A percentile compares a stretch with the other conserved stretches of the same genome.
phyloP scores from a whole-genome alignment of 1,140 invertebrate genomes.

The Dinoponera quadriceps region DNA sequence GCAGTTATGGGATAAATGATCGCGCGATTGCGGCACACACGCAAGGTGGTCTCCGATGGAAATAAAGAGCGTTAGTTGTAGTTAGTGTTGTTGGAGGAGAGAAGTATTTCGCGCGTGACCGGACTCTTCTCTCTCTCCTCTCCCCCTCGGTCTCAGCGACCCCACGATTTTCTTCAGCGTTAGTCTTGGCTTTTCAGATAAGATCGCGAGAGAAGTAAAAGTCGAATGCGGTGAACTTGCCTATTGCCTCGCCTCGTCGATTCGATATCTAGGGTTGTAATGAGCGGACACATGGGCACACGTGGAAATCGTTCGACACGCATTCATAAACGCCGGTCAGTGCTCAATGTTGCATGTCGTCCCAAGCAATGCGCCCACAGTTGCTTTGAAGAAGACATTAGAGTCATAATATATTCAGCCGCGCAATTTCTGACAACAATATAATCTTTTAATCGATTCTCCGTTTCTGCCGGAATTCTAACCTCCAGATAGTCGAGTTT shows the following conservation, averaged over 20 bases:
- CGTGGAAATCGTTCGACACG: slow-evolving; percentile 68
- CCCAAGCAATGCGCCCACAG: slow-evolving; percentile 23
- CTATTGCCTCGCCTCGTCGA: slow-evolving; percentile 48
- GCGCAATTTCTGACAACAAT: not conserved
- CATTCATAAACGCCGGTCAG: slow-evolving; percentile 71
- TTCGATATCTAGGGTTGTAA: slow-evolving; percentile 69
- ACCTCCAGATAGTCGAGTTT: no score
- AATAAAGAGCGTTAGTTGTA: not conserved
- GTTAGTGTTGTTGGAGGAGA: not conserved
- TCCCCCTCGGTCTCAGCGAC: not conserved
- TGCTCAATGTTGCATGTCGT: slow-evolving; percentile 75
- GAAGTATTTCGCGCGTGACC: slow-evolving; percentile 7
- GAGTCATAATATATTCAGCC: not conserved
- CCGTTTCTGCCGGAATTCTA: no score
- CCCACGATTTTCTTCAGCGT: slow-evolving; percentile 19
- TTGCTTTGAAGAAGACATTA: not conserved
- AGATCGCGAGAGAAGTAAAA: slow-evolving; percentile 63
- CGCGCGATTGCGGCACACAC: not conserved
- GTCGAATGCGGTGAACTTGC: slow-evolving; percentile 73
- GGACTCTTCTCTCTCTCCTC: no score
- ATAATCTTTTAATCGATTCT: not conserved
- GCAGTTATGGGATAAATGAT: not conserved
- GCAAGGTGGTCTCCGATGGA: not conserved
- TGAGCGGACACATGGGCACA: slow-evolving; percentile 58
- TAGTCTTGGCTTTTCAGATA: slow-evolving; percentile 63